These are phyloP conservation scores for Eulemur mongoz DNA, from an alignment of 2,797 vertebrate genomes.

Conservation along the genomic window DNA sequence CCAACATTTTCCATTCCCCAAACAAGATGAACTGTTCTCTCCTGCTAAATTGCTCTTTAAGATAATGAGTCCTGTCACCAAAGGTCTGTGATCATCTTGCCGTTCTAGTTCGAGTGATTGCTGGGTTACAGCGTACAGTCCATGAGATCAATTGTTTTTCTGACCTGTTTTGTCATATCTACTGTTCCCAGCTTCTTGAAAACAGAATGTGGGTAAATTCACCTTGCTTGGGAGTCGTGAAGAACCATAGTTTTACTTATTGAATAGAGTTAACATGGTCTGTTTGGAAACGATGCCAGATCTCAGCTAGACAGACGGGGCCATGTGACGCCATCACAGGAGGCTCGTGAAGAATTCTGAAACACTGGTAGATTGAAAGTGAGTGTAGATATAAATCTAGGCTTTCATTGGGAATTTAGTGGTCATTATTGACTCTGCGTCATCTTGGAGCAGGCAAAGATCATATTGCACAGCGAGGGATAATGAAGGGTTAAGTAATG, in stretches of 20 bases:
- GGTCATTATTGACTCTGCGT: not conserved
- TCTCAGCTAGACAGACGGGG: not conserved
- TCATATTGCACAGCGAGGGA: not conserved
- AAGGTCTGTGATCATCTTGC: slow-evolving; percentile 47
- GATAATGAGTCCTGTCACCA: slow-evolving; percentile 43
- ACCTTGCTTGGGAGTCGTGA: slow-evolving; percentile 8
- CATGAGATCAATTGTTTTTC: not conserved
- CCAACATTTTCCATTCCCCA: not conserved
- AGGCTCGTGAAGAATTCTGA: not conserved
- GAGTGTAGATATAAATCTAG: not conserved
- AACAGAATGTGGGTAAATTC: slow-evolving; percentile 27
- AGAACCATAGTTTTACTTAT: not conserved
- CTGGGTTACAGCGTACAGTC: not conserved
- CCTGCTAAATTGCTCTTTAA: slow-evolving; percentile 49
- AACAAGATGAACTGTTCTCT: slow-evolving; percentile 28
- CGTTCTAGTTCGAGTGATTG: slow-evolving; percentile 5
- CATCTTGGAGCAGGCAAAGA: not conserved
- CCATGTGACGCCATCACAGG: not conserved
- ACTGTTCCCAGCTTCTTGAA: slow-evolving; percentile 22
- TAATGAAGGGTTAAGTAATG: not conserved
- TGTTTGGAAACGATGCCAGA: not conserved
- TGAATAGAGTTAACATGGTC: not conserved
- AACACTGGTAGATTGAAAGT: not conserved
- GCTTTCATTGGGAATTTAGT: slow-evolving; percentile 11
- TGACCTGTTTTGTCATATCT: slow-evolving; percentile 10